Conservation (phyloP, 2,888 invertebrate species). For the Galerucella calmariensis region DNA sequence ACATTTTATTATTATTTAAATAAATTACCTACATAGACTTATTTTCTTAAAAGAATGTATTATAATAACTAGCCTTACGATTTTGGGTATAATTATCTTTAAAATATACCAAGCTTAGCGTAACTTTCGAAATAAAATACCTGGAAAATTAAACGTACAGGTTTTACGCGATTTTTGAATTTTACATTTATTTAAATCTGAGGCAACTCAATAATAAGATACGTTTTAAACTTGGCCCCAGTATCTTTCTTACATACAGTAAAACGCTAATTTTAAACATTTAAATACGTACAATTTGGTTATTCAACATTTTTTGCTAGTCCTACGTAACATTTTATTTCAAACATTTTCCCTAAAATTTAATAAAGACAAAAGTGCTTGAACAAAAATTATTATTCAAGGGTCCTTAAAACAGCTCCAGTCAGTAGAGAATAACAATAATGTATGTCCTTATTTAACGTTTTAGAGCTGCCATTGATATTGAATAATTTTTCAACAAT, state of each 20-base stretch:
- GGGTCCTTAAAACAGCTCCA: not conserved
- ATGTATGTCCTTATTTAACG: not conserved
- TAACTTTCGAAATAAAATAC: not conserved
- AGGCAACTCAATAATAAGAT: constrained; percentile 61
- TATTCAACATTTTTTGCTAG: constrained; percentile 45
- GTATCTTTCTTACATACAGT: constrained; percentile 53
- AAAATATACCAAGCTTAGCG: not conserved
- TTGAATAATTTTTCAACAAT: no score
- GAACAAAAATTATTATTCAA: not conserved
- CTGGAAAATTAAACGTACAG: constrained; percentile 1
- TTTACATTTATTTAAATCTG: constrained; percentile 51
- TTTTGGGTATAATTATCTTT: not conserved
- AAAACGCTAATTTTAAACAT: constrained; percentile 47
- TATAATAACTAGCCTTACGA: not conserved
- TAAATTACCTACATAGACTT: not conserved
- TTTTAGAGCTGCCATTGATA: no score
- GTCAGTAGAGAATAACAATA: constrained; percentile 2
- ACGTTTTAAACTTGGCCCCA: constrained; percentile 63
- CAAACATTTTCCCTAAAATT: constrained; percentile 32
- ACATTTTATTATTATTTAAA: not conserved
- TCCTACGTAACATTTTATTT: constrained; percentile 38
- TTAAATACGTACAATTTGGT: constrained; percentile 49
- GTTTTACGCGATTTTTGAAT: not conserved
- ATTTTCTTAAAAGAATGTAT: not conserved
- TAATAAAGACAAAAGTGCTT: not conserved